Evolutionary conservation across 2,888 invertebrate species (phyloP).

Genomic region (Spatulosminthurus flaviceps): DNA sequence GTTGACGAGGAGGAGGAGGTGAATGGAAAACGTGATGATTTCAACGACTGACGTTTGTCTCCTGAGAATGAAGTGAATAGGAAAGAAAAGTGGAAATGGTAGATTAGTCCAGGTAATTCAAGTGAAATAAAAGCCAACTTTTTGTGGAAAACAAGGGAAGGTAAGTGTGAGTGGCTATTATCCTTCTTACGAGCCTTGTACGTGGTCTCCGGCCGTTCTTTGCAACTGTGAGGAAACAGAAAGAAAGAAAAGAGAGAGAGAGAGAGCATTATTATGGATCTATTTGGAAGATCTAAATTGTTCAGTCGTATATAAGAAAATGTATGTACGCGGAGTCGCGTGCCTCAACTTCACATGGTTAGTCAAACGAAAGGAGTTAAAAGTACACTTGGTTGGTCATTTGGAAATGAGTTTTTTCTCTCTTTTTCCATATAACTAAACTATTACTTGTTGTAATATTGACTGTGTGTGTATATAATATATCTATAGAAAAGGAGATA

Average conservation of each 20-base stretch:
- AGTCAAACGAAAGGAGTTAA: slow-evolving; percentile 47
- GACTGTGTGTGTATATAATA: too few relatives aligned
- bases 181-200: slow-evolving; percentile 5
- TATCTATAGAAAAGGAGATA: too few relatives aligned
- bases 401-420: slow-evolving; percentile 31
- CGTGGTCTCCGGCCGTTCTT: slow-evolving; percentile 4
- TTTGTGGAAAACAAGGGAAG: slow-evolving; percentile 37
- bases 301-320: slow-evolving; percentile 8
- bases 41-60: background rate
- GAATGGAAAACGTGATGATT: background rate
- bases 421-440: slow-evolving; percentile 11
- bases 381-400: slow-evolving; percentile 46
- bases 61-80: background rate
- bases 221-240: background rate
- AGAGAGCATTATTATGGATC: slow-evolving; percentile 18
- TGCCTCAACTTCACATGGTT: slow-evolving; percentile 47
- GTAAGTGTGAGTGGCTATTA: slow-evolving; percentile 35
- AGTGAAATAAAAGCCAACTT: slow-evolving; percentile 33
- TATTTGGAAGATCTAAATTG: slow-evolving; percentile 28
- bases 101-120: slow-evolving; percentile 36
- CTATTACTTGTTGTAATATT: background rate
- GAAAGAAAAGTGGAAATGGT: slow-evolving; percentile 31
- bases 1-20: background rate
- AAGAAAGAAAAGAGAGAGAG: background rate
- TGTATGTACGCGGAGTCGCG: slow-evolving; percentile 40